Percentiles rank a stretch among this genome's conserved stretches.
These are phyloP conservation scores for Ammodytes dubius DNA, from an alignment of 2,113 vertebrate genomes.

Conservation along the genomic window DNA sequence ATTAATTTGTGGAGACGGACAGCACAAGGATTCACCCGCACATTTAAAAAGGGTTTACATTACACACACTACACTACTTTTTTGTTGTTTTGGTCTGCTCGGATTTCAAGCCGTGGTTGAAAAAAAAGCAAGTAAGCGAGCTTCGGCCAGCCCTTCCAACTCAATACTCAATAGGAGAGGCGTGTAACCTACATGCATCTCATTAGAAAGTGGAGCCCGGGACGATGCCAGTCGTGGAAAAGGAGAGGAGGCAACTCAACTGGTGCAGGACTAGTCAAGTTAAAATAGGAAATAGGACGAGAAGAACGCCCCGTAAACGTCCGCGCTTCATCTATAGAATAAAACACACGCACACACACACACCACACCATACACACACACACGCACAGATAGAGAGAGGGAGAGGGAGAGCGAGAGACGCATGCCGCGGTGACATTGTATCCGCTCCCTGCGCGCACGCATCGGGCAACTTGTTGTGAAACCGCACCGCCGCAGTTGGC, in stretches of 20 bases:
- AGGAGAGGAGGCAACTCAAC: constrained; percentile 77
- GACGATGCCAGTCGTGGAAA: constrained; percentile 86
- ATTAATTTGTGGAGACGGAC: constrained; percentile 81
- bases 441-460: constrained; percentile 57
- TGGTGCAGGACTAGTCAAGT: constrained; percentile 49
- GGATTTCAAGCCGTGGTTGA: constrained; percentile 90
- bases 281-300: constrained; percentile 35
- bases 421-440: constrained; percentile 85
- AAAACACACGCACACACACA: too few species aligned
- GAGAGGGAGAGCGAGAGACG: not conserved
- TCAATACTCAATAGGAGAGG: constrained; percentile 66
- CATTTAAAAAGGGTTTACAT: constrained; percentile 79
- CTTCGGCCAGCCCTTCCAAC: not conserved
- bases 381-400: too few species aligned
- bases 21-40: constrained; percentile 78
- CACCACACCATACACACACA: not conserved
- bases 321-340: constrained; percentile 52
- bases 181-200: constrained; percentile 97
- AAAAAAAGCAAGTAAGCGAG: constrained; percentile 88
- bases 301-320: constrained; percentile 39
- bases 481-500: constrained; percentile 25
- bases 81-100: constrained; percentile 76
- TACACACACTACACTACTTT: constrained; percentile 87
- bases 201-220: constrained; percentile 86
- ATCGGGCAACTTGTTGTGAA: constrained; percentile 67